Evolutionary conservation across 2,888 invertebrate genomes (phyloP), one percentile per base, ranked within the genome.

Genomic region (Hybos culiciformis): DNA sequence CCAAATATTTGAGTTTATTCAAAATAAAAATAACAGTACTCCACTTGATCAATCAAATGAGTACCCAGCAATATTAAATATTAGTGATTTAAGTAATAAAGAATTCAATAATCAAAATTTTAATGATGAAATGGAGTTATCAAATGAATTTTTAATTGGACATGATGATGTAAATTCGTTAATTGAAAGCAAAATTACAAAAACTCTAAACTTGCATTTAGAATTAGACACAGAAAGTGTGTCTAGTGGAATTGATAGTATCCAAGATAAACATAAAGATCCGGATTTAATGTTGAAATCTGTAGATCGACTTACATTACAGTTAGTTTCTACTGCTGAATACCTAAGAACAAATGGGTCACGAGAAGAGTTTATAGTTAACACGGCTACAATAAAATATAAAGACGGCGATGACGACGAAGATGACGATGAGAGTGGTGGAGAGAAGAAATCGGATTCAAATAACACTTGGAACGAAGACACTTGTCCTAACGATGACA

Each of bases 381-480:
- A 6, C 17, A 20, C 42, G 4, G 37, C 18, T 39, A 37, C 32
- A 20, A 9, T 39, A 39, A 24, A 23, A 38, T 23, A 38, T 38
- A 39, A 42, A 6, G 42, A 39, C n/a, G 24, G 31, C 11, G 29
- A 23, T 14, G 6, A 47, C 42, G 23, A 34, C 34, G 7, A 38
- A 44, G 39, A 47, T 43, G 31, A 41, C 8, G 41, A 50, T 39
- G 47, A 31, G 21, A 37, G 46, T 20, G 45, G 43, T 45, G 38
- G 34, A 32, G 37, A 47, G 20, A 29, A 48, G 44, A 43, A 52
- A 39, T 43, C 41, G 14, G 42, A 34, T 15, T 55, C 57, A 7
- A 58, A 62, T 48, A 83, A 83, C 57, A 84, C 83, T 0, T 86
- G 86, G 85, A 83, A 82, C 55, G 85, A 86, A 43, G 80, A 83